Evolutionary conservation across 2,888 invertebrate genomes (phyloP), one percentile per base, ranked within the genome.

Genomic region (Parnassius orleans): DNA sequence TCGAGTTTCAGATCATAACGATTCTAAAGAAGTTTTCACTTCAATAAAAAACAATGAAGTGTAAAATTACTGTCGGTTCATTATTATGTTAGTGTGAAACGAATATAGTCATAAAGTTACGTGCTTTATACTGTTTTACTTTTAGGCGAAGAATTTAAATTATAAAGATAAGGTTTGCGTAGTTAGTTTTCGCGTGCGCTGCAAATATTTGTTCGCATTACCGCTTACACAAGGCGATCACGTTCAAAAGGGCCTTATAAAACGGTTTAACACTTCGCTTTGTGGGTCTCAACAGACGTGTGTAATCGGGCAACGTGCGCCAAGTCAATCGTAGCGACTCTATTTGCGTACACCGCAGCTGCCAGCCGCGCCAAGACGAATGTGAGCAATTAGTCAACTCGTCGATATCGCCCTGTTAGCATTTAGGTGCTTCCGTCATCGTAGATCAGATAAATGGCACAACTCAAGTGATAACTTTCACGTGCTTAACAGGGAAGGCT

Each of bases 351-450:
- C 78, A 71, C 77, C 70, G 74, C 75, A 76, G 72, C 74, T 76
- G 80, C 76, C 79, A 75, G 80, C 73, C 74, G 74, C 72, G 71
- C 67, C 71, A 78, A 80, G 81, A 81, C 79, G 84, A 83, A 87
- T 84, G 85, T 84, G 81, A 85, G 83, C 86, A 87, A 87, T 87
- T 86, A 87, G 84, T 86, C 86, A 84, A 86, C 77, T 75, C 75
- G 75, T 79, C 78, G 78, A 79, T 80, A 86, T 73, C 76, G 80
- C 79, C 69, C 70, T 79, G 80, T 84, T 84, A 84, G 84, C 81
- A 79, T 81, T 77, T 78, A 73, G 71, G 73, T 69, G 70, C 67
- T 69, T 69, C 75, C 64, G 73, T 69, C 62, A 58, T 50, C 15
- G 15, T 19, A 62, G 70, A 66, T 67, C 71, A 75, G 75, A 74